Percentiles rank a stretch among this genome's conserved stretches.
These are phyloP conservation scores for Phoenicopterus ruber DNA, from an alignment of 2,113 vertebrate species.

Conservation along the genomic window DNA sequence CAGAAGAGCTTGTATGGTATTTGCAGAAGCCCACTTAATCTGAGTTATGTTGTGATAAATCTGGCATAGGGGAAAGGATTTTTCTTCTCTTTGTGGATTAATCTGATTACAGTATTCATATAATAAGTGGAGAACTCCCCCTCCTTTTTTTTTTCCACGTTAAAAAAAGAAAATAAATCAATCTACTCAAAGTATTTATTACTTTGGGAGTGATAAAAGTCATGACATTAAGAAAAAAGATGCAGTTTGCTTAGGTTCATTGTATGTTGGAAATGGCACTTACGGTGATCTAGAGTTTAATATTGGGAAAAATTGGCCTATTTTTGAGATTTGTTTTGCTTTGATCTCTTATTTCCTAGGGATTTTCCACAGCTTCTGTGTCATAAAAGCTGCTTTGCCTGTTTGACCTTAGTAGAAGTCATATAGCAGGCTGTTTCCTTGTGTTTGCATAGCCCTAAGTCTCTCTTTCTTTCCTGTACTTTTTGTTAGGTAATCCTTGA, in stretches of 20 bases:
- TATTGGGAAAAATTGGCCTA: not conserved
- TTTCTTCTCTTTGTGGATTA: not conserved
- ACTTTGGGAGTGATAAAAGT: not conserved
- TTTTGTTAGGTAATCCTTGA: not conserved
- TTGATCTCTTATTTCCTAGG: constrained; percentile 30
- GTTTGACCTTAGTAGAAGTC: not conserved
- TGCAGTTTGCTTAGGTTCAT: not conserved
- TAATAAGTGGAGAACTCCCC: not conserved
- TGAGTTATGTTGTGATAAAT: not conserved
- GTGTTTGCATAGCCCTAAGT: not conserved
- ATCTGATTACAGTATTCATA: not conserved
- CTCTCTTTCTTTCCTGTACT: not conserved
- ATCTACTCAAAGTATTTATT: not conserved
- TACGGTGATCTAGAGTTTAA: not conserved
- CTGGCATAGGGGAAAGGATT: not conserved
- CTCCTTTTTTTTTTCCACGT: not conserved
- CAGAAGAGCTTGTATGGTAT: not conserved
- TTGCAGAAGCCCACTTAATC: not conserved
- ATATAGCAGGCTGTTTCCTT: not conserved
- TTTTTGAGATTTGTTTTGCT: constrained; percentile 15
- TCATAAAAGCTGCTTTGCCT: constrained; percentile 15
- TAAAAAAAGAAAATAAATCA: not conserved
- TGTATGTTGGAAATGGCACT: not conserved
- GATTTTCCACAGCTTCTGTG: constrained; percentile 30
- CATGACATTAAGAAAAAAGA: not conserved